Percentiles rank a stretch among this genome's conserved stretches.
These are phyloP conservation scores for Brachionus koreanus DNA, from an alignment of 1,140 invertebrate species.

Conservation along the genomic window DNA sequence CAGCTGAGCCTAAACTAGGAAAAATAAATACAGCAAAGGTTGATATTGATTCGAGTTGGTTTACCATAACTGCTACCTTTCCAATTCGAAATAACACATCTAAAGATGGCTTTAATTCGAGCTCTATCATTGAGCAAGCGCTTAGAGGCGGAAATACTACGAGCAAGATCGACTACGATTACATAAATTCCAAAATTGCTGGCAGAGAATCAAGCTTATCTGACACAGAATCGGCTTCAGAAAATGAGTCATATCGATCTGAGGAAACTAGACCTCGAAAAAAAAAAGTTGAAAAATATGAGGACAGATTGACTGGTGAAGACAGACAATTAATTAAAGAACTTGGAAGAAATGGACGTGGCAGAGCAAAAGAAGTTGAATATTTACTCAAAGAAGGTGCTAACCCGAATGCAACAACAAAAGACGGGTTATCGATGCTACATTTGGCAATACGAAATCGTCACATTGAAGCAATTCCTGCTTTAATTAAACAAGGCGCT, in stretches of 20 bases:
- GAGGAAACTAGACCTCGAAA: constrained; percentile 49
- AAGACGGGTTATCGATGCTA: constrained; percentile 53
- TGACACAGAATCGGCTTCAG: constrained; percentile 13
- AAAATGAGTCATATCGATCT: constrained; percentile 32
- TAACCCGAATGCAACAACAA: constrained; percentile 54
- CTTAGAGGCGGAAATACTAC: background rate
- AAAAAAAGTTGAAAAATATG: constrained; percentile 50
- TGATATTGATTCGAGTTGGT: constrained; percentile 9
- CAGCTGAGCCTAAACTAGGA: constrained; percentile 10
- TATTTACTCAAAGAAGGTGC: constrained; percentile 57
- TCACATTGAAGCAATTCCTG: constrained; percentile 51
- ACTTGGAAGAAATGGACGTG: constrained; percentile 52
- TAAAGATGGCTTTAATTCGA: constrained; percentile 27
- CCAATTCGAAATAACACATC: background rate
- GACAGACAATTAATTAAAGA: constrained; percentile 54
- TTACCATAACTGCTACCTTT: constrained; percentile 33
- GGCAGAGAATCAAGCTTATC: constrained; percentile 34
- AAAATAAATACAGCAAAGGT: constrained; percentile 49
- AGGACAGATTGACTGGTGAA: constrained; percentile 48
- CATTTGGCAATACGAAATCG: constrained; percentile 55
- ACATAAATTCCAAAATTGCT: background rate
- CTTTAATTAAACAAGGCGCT: constrained; percentile 52
- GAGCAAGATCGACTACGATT: constrained; percentile 22
- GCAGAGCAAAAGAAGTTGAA: constrained; percentile 51
- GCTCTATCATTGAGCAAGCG: background rate